Evolutionary conservation across 1,140 invertebrate genomes (phyloP), one percentile per base, ranked within the genome.

Genomic region (Lerema accius): DNA sequence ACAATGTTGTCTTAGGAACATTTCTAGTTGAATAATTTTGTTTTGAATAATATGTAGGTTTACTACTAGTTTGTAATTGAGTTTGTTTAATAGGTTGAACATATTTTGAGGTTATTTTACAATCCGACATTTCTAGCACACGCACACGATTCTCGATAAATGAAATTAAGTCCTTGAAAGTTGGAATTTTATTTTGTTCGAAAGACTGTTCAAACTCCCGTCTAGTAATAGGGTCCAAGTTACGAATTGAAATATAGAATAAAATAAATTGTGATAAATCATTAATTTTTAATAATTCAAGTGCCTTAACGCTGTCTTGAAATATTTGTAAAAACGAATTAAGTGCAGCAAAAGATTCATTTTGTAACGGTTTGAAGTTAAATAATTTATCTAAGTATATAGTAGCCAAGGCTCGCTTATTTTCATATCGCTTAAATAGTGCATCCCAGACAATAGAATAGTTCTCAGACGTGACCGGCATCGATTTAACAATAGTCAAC

Each of bases 351-450:
- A 16, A 23, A 2, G 56, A 19, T 60, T 60, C 56, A n/a, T 3
- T 37, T 14, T 15, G 14, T 23, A 60, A 60, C 3, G 56, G 42
- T 23, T 60, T 46, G 16, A 60, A 60, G 6, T 60, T 46, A 48
- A 60, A 60, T 11, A 60, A 9, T 60, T 48, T 60, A 39, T 60
- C 56, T 48, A 60, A 60, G n/a, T 37, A 37, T 0, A 11, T 11
- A 37, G 35, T 37, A 11, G 35, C 35, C 4, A 37, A 42, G 0
- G 51, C 51, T 2, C 51, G 32, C 23, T 55, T 55, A 26, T 55
- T 55, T n/a, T 55, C 35, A n/a, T 40, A 55, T n/a, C 37, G 32
- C 19, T 39, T 40, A 16, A 28, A 16, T 58, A 58, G 45, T 3
- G 26, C 7, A 45, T 43, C 16, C 55, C 55, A 58, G 0, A 58